Percentiles rank a stretch among this genome's conserved stretches.
These are phyloP conservation scores for Uloborus diversus DNA, from an alignment of 1,140 invertebrate genomes.

Conservation along the genomic window DNA sequence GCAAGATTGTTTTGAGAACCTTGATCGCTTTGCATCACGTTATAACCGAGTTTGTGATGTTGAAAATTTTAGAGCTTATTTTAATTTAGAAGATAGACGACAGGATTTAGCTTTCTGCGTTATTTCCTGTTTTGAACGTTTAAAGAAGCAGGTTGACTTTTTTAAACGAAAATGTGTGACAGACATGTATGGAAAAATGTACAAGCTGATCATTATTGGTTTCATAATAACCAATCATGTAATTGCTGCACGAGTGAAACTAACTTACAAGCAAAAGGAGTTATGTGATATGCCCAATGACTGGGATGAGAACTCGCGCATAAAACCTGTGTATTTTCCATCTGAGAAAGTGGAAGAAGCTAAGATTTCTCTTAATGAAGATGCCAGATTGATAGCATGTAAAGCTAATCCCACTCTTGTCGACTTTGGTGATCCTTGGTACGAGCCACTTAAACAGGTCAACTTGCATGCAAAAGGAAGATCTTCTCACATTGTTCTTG, in stretches of 20 bases:
- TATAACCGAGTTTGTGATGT: background rate
- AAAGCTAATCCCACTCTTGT: constrained; percentile 23
- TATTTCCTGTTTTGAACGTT: background rate
- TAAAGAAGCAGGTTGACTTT: constrained; percentile 3
- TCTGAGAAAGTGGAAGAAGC: background rate
- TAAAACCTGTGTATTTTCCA: background rate
- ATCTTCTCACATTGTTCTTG: constrained; percentile 32
- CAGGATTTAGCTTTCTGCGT: constrained; percentile 29
- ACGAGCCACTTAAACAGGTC: background rate
- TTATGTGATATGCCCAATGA: constrained; percentile 24
- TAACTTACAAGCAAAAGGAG: constrained; percentile 14
- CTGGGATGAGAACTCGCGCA: background rate
- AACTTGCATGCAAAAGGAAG: constrained; percentile 2
- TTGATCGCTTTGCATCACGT: background rate
- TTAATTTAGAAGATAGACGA: constrained; percentile 8
- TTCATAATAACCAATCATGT: constrained; percentile 24
- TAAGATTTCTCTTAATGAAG: background rate
- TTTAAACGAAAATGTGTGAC: background rate
- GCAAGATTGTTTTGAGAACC: constrained; percentile 11
- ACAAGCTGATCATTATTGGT: constrained; percentile 15
- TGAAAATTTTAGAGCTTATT: background rate
- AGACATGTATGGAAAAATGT: constrained; percentile 30
- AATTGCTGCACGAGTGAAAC: constrained; percentile 28
- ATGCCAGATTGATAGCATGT: background rate
- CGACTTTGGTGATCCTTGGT: background rate